Conservation (phyloP, 2,888 invertebrate species). For the Tetragnatha montana region DNA sequence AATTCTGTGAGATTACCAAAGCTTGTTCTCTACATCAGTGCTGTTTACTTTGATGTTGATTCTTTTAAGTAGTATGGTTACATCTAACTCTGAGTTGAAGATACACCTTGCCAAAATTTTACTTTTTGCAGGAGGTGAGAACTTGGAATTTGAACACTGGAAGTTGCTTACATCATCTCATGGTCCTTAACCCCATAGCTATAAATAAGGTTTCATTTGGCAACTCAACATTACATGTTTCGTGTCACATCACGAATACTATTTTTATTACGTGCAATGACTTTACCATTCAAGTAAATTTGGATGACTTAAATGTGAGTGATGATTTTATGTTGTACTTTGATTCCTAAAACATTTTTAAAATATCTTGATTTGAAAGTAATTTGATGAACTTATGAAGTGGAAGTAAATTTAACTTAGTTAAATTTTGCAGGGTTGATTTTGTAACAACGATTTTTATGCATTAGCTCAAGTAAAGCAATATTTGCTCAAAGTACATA, state of each 20-base stretch:
- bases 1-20: too few species aligned
- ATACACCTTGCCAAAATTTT: too few species aligned
- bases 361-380: background rate
- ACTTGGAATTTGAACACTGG: constrained; percentile 2
- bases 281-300: background rate
- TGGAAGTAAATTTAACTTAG: too few species aligned
- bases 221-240: constrained; percentile 20
- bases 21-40: too few species aligned
- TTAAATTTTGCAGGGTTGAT: too few species aligned
- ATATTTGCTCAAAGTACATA: too few species aligned
- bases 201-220: background rate
- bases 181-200: background rate
- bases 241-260: background rate
- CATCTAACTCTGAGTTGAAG: too few species aligned
- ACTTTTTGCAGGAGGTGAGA: constrained; percentile 15
- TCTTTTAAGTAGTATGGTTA: too few species aligned
- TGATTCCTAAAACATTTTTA: background rate
- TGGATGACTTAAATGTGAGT: constrained; percentile 20
- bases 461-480: too few species aligned
- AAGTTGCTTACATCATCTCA: background rate
- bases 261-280: constrained; percentile 28
- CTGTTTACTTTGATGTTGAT: too few species aligned
- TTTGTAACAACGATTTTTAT: too few species aligned
- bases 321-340: background rate
- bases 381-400: too few species aligned